phyloP scores from a whole-genome alignment of 1,140 invertebrate species.

The Campoletis sonorensis region DNA sequence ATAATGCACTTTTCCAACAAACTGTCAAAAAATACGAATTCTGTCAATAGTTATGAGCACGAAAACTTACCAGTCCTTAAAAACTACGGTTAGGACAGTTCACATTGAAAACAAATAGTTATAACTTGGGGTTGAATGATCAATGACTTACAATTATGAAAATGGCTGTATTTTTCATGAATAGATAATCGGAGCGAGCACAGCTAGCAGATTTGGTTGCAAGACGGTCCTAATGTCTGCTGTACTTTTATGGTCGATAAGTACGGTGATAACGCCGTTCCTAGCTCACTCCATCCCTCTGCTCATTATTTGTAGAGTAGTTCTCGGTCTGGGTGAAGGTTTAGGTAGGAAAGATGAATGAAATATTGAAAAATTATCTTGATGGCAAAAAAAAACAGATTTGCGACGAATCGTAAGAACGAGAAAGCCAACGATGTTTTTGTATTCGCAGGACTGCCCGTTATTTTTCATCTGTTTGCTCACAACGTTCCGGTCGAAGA shows the following conservation, averaged over 20 bases:
- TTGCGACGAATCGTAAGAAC: constrained; percentile 16
- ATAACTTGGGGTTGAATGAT: neutral
- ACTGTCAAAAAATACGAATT: neutral
- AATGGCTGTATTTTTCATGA: constrained; percentile 45
- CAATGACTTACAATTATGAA: constrained; percentile 39
- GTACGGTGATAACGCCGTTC: constrained; percentile 85
- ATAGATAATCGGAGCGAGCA: constrained; percentile 84
- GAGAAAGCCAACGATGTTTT: constrained; percentile 39
- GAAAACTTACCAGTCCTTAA: too few species aligned
- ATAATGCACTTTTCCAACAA: too few species aligned
- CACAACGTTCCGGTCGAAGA: constrained; percentile 86
- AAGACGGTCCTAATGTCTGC: constrained; percentile 84
- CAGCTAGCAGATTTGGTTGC: constrained; percentile 84
- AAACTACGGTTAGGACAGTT: too few species aligned
- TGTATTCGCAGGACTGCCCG: constrained; percentile 81
- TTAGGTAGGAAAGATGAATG: constrained; percentile 77
- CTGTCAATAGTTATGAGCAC: neutral
- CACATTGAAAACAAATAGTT: neutral
- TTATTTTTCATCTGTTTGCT: constrained; percentile 89
- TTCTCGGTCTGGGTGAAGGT: constrained; percentile 87
- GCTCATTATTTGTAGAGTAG: constrained; percentile 81
- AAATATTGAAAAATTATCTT: constrained; percentile 18
- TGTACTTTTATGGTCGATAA: constrained; percentile 86
- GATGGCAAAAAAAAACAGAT: neutral
- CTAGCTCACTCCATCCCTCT: constrained; percentile 81